Base-by-base conservation (phyloP, 2,113 vertebrate species). In the Micronycteris hirsuta region DNA sequence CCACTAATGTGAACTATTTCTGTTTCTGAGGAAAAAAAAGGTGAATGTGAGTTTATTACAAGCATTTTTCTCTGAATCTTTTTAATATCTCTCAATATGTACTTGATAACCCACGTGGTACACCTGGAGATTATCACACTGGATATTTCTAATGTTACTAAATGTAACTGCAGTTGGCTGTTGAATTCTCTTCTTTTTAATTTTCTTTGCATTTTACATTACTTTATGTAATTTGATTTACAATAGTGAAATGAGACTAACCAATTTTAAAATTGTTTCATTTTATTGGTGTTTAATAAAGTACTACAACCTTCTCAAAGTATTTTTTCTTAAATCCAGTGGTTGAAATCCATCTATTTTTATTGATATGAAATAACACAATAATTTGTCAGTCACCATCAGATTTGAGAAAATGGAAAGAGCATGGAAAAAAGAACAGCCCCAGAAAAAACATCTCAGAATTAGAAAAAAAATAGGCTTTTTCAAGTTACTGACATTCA, bases 221-320 rank as follows among this genome's bases (percentile, higher is more conserved):
- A 33, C 71, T 26, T 87, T 12, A 36, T 83, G 58, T 92, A 76
- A 81, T 93, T 95, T 84, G 63, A 93, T 47, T 96, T 94, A 52
- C 17, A 71, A 9, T 76, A 81, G 84, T 91, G 56, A 87, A 96
- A 93, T 92, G 63, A 95, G 58, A 77, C 12, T 68, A 78, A 56
- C 47, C 43, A 77, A 6, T 85, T 93, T 89, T 93, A 31, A 31
- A 74, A 80, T 54, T 81, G 43, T 91, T 85, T 96, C 38, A 86
- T 92, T 94, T 96, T 94, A 65, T 73, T 95, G 89, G 68, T 87
- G 28, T 89, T 95, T 95, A 90, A 83, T 67, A 83, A 63, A 94
- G 54, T 63, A n/a, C 24, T 91, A 70, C 71, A 85, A 73, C 41
- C 22, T 78, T 54, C 31, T 92, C 12, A n/a, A 22, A 63, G 68